Evolutionary conservation across 2,797 vertebrate genomes (phyloP).

Genomic region (Acipenser ruthenus): DNA sequence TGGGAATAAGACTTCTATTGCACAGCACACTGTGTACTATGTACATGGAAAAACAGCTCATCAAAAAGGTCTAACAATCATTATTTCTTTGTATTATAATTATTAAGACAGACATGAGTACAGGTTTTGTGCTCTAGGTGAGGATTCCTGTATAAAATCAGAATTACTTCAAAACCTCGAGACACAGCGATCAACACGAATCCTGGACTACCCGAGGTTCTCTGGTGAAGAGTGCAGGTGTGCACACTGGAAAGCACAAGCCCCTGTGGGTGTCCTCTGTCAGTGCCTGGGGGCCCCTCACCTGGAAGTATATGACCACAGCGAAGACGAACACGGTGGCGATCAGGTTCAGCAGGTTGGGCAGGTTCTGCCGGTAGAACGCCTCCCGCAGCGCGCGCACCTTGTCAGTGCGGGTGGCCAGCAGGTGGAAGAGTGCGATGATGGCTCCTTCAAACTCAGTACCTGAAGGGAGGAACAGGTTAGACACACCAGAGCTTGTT

Average conservation of each 20-base stretch:
- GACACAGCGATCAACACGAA: background rate
- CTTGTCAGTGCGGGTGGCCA: conserved; percentile 95
- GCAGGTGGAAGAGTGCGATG: conserved; percentile 91
- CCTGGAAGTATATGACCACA: conserved; percentile 98
- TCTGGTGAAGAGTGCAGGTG: background rate
- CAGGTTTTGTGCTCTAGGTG: no score
- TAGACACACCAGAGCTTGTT: no score
- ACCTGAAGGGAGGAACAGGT: conserved; percentile 53
- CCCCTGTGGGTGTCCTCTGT: no score
- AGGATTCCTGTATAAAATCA: background rate
- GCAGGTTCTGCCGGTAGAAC: conserved; percentile 96
- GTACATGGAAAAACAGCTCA: background rate
- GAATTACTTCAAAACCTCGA: background rate
- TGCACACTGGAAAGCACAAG: background rate
- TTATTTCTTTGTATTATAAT: background rate
- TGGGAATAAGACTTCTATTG: background rate
- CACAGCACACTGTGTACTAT: background rate
- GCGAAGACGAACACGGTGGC: conserved; percentile 96
- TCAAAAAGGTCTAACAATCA: background rate
- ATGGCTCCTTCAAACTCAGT: conserved; percentile 97
- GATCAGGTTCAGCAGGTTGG: conserved; percentile 97
- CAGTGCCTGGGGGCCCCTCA: conserved; percentile 34
- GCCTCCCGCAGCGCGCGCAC: conserved; percentile 92
- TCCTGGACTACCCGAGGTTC: background rate
- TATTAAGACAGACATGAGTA: background rate